phyloP scores from a whole-genome alignment of 2,797 vertebrate species.

The Paguma larvata region DNA sequence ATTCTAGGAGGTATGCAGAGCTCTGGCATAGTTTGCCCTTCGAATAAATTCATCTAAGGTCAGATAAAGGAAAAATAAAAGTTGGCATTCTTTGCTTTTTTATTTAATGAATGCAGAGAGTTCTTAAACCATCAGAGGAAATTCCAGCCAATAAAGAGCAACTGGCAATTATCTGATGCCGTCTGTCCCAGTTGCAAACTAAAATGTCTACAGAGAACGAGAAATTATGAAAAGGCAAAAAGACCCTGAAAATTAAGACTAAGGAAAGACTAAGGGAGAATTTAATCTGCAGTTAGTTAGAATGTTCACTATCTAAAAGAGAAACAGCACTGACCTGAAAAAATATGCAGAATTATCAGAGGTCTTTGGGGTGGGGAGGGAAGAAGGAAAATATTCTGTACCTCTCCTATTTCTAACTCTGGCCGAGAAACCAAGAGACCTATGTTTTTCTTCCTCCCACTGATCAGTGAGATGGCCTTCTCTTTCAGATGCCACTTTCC shows the following conservation, averaged over 20 bases:
- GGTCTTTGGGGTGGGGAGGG: no score
- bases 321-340: not conserved
- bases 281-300: not conserved
- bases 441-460: not conserved
- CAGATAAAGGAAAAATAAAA: slow-evolving; percentile 56
- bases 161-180: slow-evolving; percentile 1
- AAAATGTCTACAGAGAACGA: not conserved
- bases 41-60: slow-evolving; percentile 48
- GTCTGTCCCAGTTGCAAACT: not conserved
- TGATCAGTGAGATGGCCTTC: not conserved
- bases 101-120: slow-evolving; percentile 48
- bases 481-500: not conserved
- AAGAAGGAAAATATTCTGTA: not conserved
- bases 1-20: not conserved
- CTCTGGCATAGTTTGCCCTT: not conserved
- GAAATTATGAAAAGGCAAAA: not conserved
- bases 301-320: not conserved
- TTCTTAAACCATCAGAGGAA: slow-evolving; percentile 56
- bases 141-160: not conserved
- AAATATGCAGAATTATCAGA: not conserved
- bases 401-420: not conserved
- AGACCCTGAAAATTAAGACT: not conserved
- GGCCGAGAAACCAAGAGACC: not conserved
- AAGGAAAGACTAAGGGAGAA: not conserved
- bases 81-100: slow-evolving; percentile 35